phyloP scores from a whole-genome alignment of 37 sponge, comb jelly and placozoan genomes.

The Chondrosia reniformis region DNA sequence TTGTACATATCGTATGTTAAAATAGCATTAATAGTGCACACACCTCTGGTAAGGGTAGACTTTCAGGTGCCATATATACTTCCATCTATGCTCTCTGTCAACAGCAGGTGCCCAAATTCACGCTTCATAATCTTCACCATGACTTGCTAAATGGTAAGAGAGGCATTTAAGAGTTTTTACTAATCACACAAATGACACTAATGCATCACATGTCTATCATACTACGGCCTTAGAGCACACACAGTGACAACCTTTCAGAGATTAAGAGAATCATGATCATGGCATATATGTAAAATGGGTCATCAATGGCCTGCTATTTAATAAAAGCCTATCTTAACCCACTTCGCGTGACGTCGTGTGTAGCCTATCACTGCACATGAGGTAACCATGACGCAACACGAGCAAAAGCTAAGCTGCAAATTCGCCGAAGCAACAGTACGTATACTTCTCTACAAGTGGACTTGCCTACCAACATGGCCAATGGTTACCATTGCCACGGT shows the following conservation, averaged over 20 bases:
- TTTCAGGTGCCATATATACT: no score
- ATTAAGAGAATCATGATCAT: no score
- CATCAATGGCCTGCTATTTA: no score
- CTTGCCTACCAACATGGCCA: neutral
- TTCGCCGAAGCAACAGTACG: neutral
- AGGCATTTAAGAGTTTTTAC: neutral
- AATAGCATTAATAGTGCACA: no score
- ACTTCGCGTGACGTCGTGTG: neutral
- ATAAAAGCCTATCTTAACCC: neutral
- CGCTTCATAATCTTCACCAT: constrained; percentile 49
- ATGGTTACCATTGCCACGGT: neutral
- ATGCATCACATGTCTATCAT: no score
- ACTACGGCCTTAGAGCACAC: no score
- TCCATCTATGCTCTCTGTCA: constrained; percentile 10
- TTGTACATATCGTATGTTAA: no score
- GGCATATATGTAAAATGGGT: no score
- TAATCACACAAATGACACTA: neutral
- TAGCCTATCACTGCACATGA: neutral
- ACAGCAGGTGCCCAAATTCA: constrained; percentile 38
- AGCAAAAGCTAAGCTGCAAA: neutral
- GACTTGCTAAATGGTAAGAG: neutral
- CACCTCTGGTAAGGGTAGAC: neutral
- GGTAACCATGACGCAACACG: neutral
- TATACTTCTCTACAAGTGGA: neutral
- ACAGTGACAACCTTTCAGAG: no score